Percentiles rank a stretch among this genome's conserved stretches.
Evolutionary conservation across 2,888 invertebrate genomes (phyloP).

Genomic region (Gymnoscelis rufifasciata): DNA sequence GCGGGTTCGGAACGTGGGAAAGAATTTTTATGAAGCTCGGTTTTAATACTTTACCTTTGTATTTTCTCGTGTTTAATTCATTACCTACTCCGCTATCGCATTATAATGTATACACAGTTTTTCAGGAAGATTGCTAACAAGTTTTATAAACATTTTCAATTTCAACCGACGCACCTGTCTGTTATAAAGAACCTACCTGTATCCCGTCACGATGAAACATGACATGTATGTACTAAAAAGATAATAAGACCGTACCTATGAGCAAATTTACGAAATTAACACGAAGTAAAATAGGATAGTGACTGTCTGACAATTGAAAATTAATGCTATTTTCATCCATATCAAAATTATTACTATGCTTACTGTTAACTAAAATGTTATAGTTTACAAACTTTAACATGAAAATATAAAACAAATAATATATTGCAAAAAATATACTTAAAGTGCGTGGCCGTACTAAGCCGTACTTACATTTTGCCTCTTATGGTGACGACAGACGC

Average conservation of each 20-base stretch:
- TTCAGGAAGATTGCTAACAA: slow-evolving; percentile 1
- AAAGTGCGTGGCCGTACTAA: too few relatives aligned
- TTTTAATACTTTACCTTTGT: slow-evolving; percentile 6
- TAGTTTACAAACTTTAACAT: too few relatives aligned
- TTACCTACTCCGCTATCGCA: not conserved
- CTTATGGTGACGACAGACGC: slow-evolving; percentile 16
- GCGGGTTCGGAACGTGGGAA: slow-evolving; percentile 40
- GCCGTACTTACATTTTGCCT: too few relatives aligned
- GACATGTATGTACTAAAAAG: too few relatives aligned
- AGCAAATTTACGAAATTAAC: too few relatives aligned
- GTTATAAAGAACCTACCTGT: slow-evolving; percentile 1
- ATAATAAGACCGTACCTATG: too few relatives aligned
- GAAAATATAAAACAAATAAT: too few relatives aligned
- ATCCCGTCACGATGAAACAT: too few relatives aligned
- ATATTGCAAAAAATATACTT: too few relatives aligned
- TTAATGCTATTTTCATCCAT: slow-evolving; percentile 10
- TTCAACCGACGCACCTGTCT: slow-evolving; percentile 4
- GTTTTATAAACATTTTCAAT: not conserved
- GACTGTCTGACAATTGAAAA: too few relatives aligned
- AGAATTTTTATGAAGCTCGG: slow-evolving; percentile 29
- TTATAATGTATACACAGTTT: slow-evolving; percentile 13
- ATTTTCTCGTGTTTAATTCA: slow-evolving; percentile 4
- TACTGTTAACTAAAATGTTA: too few relatives aligned
- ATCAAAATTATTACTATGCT: slow-evolving; percentile 13
- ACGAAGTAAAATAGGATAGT: too few relatives aligned